Conservation (phyloP, 92 coral and sea anemone genomes). For the Paragorgia papillata region DNA sequence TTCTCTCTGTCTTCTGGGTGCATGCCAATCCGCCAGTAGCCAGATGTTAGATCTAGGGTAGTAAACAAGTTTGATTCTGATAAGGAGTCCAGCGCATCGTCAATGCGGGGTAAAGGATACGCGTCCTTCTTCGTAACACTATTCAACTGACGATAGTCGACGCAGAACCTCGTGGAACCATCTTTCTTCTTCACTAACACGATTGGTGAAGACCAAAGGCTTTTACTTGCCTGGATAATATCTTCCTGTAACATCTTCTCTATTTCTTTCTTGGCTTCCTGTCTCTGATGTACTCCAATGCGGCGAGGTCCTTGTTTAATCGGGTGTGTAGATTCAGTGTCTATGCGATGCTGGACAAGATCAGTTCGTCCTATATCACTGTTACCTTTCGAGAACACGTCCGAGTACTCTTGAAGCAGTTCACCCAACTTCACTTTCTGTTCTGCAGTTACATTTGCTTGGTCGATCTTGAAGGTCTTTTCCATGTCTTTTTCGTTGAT, state of each 20-base stretch:
- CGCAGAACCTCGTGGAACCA: no score
- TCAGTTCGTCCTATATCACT: constrained; percentile 47
- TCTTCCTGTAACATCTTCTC: no score
- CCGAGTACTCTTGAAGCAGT: constrained; percentile 48
- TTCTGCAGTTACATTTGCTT: no score
- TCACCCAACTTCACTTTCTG: constrained; percentile 28
- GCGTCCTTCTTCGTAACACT: no score
- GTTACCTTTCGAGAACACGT: constrained; percentile 40
- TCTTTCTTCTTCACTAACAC: constrained; percentile 39
- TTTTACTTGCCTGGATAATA: no score
- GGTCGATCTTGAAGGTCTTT: no score
- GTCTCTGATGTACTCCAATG: no score
- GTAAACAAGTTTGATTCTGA: constrained; percentile 19
- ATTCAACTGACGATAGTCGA: no score
- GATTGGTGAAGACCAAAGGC: constrained; percentile 7
- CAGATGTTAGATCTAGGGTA: constrained; percentile 40
- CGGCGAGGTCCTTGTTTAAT: constrained; percentile 51
- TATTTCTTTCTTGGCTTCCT: no score
- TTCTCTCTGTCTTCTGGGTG: constrained; percentile 34
- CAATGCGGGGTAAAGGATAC: no score
- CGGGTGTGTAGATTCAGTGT: constrained; percentile 48
- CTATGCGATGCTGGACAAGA: constrained; percentile 51
- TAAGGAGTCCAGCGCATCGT: constrained; percentile 28
- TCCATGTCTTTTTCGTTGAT: no score
- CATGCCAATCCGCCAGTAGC: constrained; percentile 49